Evolutionary conservation across 2,888 invertebrate species (phyloP).

Genomic region (Apotomis betuletana): DNA sequence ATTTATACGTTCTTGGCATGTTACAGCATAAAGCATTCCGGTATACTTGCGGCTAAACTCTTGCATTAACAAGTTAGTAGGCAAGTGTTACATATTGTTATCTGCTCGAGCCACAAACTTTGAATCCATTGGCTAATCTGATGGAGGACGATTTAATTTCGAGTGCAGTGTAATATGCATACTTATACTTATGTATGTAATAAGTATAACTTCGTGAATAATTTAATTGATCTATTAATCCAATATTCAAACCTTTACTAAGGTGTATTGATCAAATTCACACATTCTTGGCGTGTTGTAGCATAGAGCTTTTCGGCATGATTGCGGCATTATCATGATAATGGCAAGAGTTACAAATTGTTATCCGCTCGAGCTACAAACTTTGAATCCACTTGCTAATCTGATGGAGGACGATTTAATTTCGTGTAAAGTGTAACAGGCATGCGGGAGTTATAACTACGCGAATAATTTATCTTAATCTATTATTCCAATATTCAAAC

Average conservation of each 20-base stretch:
- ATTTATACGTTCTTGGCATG: constrained; percentile 20
- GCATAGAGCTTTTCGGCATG: constrained; percentile 20
- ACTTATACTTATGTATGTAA: no score
- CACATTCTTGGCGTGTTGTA: constrained; percentile 27
- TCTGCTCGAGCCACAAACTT: constrained; percentile 26
- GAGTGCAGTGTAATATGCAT: no score
- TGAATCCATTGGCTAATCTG: constrained; percentile 20
- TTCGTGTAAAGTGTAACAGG: no score
- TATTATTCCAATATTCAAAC: neutral
- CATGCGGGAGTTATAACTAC: no score
- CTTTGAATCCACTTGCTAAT: constrained; percentile 24
- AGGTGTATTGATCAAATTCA: neutral
- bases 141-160: neutral
- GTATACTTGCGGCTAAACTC: constrained; percentile 34
- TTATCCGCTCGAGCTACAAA: constrained; percentile 29
- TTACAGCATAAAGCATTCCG: constrained; percentile 17
- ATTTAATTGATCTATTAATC: neutral
- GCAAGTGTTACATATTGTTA: constrained; percentile 41
- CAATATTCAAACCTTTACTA: neutral
- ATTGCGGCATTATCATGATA: constrained; percentile 32
- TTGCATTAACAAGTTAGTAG: constrained; percentile 23
- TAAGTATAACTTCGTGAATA: no score
- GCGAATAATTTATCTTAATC: neutral
- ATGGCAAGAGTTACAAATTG: constrained; percentile 39
- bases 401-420: neutral